phyloP scores from a whole-genome alignment of 2,113 vertebrate species.

The Columba janthina region DNA sequence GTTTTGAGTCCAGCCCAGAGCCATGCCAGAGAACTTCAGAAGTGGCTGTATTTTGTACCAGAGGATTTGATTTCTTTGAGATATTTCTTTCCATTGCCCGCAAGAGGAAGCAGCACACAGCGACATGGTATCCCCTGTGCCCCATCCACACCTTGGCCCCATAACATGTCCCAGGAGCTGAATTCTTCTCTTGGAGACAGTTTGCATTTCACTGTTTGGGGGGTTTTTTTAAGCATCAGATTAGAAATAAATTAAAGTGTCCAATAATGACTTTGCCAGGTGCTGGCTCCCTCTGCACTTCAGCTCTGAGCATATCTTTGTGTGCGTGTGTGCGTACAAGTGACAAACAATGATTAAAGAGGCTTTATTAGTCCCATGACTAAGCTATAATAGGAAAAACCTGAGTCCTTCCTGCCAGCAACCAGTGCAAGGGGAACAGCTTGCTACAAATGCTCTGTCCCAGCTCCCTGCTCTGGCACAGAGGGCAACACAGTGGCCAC shows the following conservation, averaged over 20 bases:
- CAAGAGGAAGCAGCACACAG: neutral
- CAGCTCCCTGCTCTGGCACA: neutral
- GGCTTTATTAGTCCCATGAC: slow-evolving; percentile 42
- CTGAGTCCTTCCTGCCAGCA: slow-evolving; percentile 5
- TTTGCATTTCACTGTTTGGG: neutral
- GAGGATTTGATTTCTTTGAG: neutral
- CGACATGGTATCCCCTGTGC: accelerated
- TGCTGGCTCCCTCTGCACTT: neutral
- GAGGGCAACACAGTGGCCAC: neutral
- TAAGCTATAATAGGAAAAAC: slow-evolving; percentile 19
- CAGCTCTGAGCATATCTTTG: neutral
- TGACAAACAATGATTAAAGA: neutral
- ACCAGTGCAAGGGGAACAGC: neutral
- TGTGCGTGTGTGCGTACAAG: neutral
- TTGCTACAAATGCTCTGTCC: neutral
- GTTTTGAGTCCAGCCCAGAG: neutral
- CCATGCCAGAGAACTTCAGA: neutral
- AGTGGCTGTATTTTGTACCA: neutral
- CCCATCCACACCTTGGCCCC: accelerated
- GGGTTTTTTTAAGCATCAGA: neutral
- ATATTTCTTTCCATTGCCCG: neutral
- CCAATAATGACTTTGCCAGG: slow-evolving; percentile 38
- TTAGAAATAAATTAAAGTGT: slow-evolving; percentile 14
- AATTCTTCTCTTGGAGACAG: neutral
- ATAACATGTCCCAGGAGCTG: accelerated